phyloP scores from a whole-genome alignment of 2,113 vertebrate genomes.

The Gavia stellata region DNA sequence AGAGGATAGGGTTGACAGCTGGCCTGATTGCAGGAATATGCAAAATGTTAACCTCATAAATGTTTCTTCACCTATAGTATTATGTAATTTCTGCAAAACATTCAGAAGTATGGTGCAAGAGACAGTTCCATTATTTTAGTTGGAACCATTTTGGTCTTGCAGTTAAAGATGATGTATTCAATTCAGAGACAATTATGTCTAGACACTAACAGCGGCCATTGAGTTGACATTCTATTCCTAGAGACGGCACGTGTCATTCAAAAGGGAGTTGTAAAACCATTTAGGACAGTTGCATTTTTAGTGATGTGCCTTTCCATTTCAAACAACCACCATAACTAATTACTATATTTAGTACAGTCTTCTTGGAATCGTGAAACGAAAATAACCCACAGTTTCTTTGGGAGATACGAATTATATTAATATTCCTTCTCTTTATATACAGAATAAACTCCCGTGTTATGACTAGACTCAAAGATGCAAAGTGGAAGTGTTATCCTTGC shows the following conservation, averaged over 20 bases:
- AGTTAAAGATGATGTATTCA: neutral
- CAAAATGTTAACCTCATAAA: neutral
- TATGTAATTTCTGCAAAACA: neutral
- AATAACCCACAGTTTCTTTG: neutral
- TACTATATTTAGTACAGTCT: neutral
- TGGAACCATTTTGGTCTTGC: neutral
- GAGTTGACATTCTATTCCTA: neutral
- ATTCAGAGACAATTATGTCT: neutral
- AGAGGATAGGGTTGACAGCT: neutral
- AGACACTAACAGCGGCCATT: neutral
- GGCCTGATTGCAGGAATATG: neutral
- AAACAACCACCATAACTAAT: neutral
- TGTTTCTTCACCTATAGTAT: neutral
- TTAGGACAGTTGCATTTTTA: neutral
- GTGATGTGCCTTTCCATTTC: neutral
- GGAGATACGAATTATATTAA: neutral
- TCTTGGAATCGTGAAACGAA: neutral
- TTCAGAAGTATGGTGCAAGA: neutral
- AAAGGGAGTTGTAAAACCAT: neutral
- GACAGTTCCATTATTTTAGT: neutral
- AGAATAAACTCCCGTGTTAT: neutral
- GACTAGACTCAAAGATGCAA: neutral
- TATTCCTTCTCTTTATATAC: neutral
- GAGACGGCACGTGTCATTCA: neutral
- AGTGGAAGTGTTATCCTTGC: neutral